Evolutionary conservation across 2,113 vertebrate species (phyloP).

Genomic region (Deroptyus accipitrinus): DNA sequence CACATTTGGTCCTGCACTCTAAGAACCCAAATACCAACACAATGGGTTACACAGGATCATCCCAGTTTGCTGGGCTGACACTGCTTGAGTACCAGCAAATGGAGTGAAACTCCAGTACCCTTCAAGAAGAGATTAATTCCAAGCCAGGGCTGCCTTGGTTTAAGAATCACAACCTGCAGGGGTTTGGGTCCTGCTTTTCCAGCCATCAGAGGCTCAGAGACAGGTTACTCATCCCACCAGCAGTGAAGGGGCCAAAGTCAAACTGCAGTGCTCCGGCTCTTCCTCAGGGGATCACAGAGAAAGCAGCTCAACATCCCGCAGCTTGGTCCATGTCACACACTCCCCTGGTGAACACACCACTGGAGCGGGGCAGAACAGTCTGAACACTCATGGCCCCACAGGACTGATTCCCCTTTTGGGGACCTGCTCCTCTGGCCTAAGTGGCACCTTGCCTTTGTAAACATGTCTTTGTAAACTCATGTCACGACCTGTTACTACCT

Average conservation of each 20-base stretch:
- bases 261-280: not conserved
- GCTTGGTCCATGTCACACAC: not conserved
- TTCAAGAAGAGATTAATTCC: not conserved
- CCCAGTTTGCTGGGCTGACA: not conserved
- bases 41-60: not conserved
- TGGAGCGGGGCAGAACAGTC: not conserved
- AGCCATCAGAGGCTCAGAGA: not conserved
- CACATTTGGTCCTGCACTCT: not conserved
- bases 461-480: not conserved
- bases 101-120: not conserved
- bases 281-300: not conserved
- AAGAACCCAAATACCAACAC: not conserved
- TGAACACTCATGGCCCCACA: not conserved
- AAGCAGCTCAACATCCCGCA: not conserved
- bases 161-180: not conserved
- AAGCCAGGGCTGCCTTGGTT: not conserved
- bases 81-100: not conserved
- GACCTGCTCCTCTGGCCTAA: not conserved
- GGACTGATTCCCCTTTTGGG: not conserved
- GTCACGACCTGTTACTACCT: not conserved
- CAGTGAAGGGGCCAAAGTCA: not conserved
- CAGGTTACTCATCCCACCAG: not conserved
- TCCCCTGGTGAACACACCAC: accelerated
- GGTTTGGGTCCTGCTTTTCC: not conserved
- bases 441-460: not conserved